A percentile compares a stretch with the other conserved stretches of the same genome.
phyloP scores from a whole-genome alignment of 2,888 invertebrate genomes.

The Xylocampa areola region DNA sequence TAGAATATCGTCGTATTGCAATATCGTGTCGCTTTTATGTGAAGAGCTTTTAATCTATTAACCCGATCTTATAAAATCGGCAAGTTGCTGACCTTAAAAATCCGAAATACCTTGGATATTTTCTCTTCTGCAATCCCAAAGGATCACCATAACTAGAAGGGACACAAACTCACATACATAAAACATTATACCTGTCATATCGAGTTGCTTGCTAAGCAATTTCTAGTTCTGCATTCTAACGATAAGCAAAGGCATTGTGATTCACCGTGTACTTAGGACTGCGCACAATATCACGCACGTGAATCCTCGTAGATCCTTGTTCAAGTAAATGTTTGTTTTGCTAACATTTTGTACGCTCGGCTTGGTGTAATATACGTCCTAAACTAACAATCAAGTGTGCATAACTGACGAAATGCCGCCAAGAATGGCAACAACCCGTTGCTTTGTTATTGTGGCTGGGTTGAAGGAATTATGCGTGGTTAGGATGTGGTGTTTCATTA shows the following conservation, averaged over 20 bases:
- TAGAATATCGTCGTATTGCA: too few species aligned
- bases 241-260: constrained; percentile 42
- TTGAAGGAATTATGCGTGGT: constrained; percentile 30
- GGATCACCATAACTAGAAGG: not conserved
- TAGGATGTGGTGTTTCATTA: not conserved
- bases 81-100: too few species aligned
- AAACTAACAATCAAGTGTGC: constrained; percentile 65
- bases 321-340: constrained; percentile 57
- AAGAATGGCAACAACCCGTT: constrained; percentile 30
- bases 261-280: constrained; percentile 56
- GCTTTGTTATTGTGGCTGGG: constrained; percentile 43
- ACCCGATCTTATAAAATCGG: too few species aligned
- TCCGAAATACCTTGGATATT: too few species aligned
- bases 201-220: constrained; percentile 27
- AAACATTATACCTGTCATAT: not conserved
- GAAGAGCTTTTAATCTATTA: too few species aligned
- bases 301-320: constrained; percentile 58
- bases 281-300: constrained; percentile 41
- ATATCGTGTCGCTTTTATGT: too few species aligned
- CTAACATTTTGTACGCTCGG: constrained; percentile 50
- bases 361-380: constrained; percentile 63
- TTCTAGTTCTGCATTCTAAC: constrained; percentile 24
- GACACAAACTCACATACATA: not conserved
- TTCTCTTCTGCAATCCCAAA: not conserved
- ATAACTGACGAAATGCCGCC: constrained; percentile 52